Conservation (phyloP, 2,113 vertebrate species). For the Trematomus loennbergii region DNA sequence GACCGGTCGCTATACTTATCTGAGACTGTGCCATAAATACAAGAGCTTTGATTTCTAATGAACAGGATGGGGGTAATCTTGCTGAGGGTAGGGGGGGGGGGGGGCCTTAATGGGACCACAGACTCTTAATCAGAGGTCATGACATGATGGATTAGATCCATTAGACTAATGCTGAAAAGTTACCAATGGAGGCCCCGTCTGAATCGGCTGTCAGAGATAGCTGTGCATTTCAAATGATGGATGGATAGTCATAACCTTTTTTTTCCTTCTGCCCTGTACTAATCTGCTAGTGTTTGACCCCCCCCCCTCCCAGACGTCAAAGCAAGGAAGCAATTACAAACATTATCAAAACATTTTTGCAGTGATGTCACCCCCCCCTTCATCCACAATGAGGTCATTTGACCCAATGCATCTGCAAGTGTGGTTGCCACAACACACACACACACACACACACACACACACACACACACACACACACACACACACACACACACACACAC, state of each 20-base stretch:
- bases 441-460: conserved; percentile 12
- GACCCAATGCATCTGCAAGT: conserved; percentile 44
- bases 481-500: conserved; percentile 22
- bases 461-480: conserved; percentile 24
- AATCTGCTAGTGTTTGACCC: conserved; percentile 58
- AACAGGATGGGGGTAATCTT: conserved; percentile 76
- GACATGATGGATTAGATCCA: conserved; percentile 79
- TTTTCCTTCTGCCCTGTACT: conserved; percentile 5
- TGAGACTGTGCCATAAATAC: conserved; percentile 52
- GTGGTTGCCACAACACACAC: conserved; percentile 23
- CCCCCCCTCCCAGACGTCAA: conserved; percentile 35
- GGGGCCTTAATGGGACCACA: conserved; percentile 64
- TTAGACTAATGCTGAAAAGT: conserved; percentile 74
- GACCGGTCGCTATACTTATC: conserved; percentile 56
- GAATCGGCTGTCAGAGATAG: conserved; percentile 59
- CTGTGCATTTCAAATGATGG: conserved; percentile 68
- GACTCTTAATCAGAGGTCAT: conserved; percentile 74
- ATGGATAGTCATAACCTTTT: conserved; percentile 71
- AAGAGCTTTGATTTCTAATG: conserved; percentile 73
- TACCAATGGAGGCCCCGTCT: conserved; percentile 59
- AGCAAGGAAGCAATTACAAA: conserved; percentile 80
- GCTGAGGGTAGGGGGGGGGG: background rate
- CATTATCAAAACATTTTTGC: conserved; percentile 75
- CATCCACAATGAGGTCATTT: conserved; percentile 69
- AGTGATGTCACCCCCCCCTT: conserved; percentile 73